Evolutionary conservation across 2,113 vertebrate species (phyloP).

Genomic region (Gulo gulo): DNA sequence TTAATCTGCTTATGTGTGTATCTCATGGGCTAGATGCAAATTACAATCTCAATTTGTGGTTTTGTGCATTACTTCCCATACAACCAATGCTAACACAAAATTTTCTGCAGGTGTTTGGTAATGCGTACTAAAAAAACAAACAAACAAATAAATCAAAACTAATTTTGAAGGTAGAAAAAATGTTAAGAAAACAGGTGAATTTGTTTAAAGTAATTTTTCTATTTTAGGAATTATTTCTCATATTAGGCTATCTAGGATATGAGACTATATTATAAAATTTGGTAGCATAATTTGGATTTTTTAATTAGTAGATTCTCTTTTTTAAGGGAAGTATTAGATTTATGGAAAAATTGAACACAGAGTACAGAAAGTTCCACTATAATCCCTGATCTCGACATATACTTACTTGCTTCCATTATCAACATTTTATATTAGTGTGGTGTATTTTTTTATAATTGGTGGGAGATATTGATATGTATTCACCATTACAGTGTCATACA

Average conservation of each 20-base stretch:
- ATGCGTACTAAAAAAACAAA: neutral
- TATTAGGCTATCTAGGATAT: accelerated
- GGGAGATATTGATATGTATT: neutral
- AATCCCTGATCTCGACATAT: neutral
- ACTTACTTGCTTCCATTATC: neutral
- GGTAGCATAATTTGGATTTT: neutral
- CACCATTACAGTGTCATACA: neutral
- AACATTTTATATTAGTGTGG: neutral
- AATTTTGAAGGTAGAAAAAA: neutral
- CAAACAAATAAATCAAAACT: neutral
- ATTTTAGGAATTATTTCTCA: neutral
- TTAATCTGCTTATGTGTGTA: neutral
- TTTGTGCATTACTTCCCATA: neutral
- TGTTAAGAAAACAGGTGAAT: neutral
- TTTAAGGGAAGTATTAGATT: neutral
- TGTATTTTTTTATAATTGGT: neutral
- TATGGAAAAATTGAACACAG: neutral
- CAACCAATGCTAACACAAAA: neutral
- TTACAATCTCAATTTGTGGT: neutral
- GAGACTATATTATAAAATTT: neutral
- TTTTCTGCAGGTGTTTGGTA: neutral
- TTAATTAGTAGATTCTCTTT: neutral
- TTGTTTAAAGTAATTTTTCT: neutral
- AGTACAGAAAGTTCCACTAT: neutral
- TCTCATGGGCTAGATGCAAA: neutral